A percentile compares a stretch with the other conserved stretches of the same genome.
phyloP scores from a whole-genome alignment of 2,113 vertebrate species.

The Callithrix jacchus region DNA sequence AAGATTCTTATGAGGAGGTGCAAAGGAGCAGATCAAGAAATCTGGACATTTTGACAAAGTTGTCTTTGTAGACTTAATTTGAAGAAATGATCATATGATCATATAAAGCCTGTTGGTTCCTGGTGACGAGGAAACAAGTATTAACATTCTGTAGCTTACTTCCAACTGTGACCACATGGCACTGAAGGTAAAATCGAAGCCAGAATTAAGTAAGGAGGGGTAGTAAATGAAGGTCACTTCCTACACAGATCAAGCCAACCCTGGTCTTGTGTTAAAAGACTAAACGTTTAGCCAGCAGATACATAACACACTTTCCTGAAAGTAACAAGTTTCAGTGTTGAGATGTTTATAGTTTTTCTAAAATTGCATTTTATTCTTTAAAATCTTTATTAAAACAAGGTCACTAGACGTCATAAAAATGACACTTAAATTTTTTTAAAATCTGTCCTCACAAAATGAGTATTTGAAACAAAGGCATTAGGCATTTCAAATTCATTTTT shows the following conservation, averaged over 20 bases:
- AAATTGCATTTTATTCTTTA: not conserved
- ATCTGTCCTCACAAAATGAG: slow-evolving; percentile 17
- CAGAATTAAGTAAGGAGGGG: not conserved
- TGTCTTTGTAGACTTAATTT: slow-evolving; percentile 28
- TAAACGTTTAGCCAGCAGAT: not conserved
- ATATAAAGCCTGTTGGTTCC: not conserved
- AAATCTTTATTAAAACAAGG: slow-evolving; percentile 25
- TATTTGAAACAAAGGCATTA: not conserved
- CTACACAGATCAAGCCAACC: not conserved
- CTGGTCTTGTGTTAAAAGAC: not conserved
- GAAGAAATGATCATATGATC: not conserved
- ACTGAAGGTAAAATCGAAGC: not conserved
- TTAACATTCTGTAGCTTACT: not conserved
- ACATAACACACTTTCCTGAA: not conserved
- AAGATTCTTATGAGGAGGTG: not conserved
- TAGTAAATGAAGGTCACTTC: not conserved
- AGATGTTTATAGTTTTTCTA: not conserved
- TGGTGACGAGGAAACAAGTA: not conserved
- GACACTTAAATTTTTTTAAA: not conserved
- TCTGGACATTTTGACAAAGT: not conserved
- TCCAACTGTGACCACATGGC: not conserved
- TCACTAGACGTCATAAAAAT: slow-evolving; percentile 25
- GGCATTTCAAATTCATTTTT: slow-evolving; percentile 26
- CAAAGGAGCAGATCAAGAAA: not conserved
- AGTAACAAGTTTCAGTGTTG: not conserved